phyloP scores from a whole-genome alignment of 2,888 invertebrate species.

The Netelia melanura region DNA sequence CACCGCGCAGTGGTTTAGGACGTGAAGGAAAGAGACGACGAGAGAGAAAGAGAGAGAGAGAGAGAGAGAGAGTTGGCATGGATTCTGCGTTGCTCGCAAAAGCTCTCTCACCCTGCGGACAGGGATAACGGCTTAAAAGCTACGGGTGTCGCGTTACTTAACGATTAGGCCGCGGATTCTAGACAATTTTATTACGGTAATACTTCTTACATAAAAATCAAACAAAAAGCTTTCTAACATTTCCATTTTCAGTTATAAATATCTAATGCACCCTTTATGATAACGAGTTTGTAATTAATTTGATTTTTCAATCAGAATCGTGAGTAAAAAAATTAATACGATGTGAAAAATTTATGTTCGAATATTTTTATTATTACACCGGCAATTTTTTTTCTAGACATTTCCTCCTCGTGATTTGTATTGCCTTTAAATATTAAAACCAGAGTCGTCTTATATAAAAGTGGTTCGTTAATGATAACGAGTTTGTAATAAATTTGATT shows the following conservation, averaged over 20 bases:
- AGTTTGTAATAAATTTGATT: too few species aligned
- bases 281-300: too few species aligned
- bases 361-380: too few species aligned
- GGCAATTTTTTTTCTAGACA: too few species aligned
- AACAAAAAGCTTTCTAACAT: not conserved
- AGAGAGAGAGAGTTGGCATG: slow-evolving; percentile 60
- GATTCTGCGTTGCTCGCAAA: slow-evolving; percentile 42
- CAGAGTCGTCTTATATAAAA: not conserved
- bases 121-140: slow-evolving; percentile 39
- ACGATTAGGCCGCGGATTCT: slow-evolving; percentile 17
- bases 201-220: not conserved
- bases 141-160: slow-evolving; percentile 61
- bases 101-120: slow-evolving; percentile 19
- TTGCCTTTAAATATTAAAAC: too few species aligned
- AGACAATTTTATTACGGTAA: slow-evolving; percentile 22
- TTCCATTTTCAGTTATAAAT: not conserved
- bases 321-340: too few species aligned
- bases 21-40: not conserved
- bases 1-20: not conserved
- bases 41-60: slow-evolving; percentile 12
- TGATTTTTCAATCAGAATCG: too few species aligned
- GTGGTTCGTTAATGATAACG: too few species aligned
- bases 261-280: too few species aligned
- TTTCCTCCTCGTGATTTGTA: too few species aligned
- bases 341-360: too few species aligned